Base-by-base conservation (phyloP, 2,113 vertebrate species). In the Zapornia atra region DNA sequence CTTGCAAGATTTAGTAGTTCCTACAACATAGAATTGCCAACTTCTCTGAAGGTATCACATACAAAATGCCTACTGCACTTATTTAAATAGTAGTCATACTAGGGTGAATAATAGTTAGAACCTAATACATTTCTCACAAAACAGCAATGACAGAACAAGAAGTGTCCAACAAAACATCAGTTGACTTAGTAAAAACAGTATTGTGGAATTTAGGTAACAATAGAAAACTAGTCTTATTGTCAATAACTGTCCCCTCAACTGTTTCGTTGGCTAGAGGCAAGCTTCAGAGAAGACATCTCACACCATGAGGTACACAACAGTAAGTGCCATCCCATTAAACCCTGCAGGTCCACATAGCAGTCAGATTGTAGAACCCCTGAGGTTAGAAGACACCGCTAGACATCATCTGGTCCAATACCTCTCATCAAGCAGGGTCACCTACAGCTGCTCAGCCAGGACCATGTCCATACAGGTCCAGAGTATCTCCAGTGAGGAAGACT, bases 391-490 rank as follows among this genome's bases (percentile, higher is more conserved):
- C 12, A 60, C 24, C 14, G 29, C 53, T 40, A 9, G 19, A 46
- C 8, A 2, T 77, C 10, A 29, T 5, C 25, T 10, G 8, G 48
- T 73, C 36, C 42, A 86, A 42, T 15, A 57, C 5, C 21, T 48
- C 15, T 48, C 9, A 18, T n/a, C 29, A 53, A 53, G 33, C 13
- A 90, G 33, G 38, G 21, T 48, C 5, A n/a, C 9, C 33, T 46
- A 40, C 7, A 81, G 24, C 34, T 46, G 6, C 40, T 38, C 56
- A 15, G 29, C 56, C 18, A 84, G 31, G 29, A 84, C 38, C 5
- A 7, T 1, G 1, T 5, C 65, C 8, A 36, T 22, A 54, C 1
- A 7, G 38, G 22, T 54, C 25, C 31, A 13, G 5, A 54, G 1
- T 75, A 54, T 25, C 19, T 64, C 36, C 22, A 42, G 29, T 12